Base-by-base conservation (phyloP, 1,140 invertebrate species). In the Hycleus cichorii region DNA sequence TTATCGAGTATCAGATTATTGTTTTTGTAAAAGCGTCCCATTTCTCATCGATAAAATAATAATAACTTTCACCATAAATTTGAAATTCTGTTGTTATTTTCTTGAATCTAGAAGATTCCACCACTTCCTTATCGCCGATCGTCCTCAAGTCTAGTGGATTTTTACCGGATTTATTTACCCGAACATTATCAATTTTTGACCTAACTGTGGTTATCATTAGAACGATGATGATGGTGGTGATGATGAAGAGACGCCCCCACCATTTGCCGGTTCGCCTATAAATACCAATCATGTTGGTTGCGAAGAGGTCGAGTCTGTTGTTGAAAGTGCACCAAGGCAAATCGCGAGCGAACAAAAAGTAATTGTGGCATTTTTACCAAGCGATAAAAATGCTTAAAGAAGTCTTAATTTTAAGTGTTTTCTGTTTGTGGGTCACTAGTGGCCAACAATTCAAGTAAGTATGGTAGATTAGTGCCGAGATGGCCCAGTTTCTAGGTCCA, bases 151-250 rank as follows among this genome's bases (percentile, higher is more conserved):
- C 27, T 32, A 32, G 18, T 18, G 4, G 32, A 32, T 32, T 32
- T 32, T 32, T 32, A 32, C 32, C 4, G 7, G 7, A 3, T 32
- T 32, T 5, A 5, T 7, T 32, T 32, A 3, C 7, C 4, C 32
- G 7, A 32, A 32, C 32, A 32, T 32, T 32, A 32, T 32, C 32
- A 32, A 7, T 18, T 18, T 18, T 52, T 53, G 51, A 53, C 51
- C 51, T 45, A 53, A 53, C 51, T 42, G 51, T 52, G 39, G 50
- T 53, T 53, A 53, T 53, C 51, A 53, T 9, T 53, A 43, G 50
- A 25, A 24, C 43, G 32, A 7, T 32, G 32, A 32, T 32, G 32
- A 32, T 32, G 32, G 7, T 32, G 32, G 7, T 53, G 43, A 27
- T 52, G 49, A 43, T 53, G 51, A 53, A 32, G 42, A 53, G 27